A percentile compares a stretch with the other conserved stretches of the same genome.
Conservation (phyloP, 1,140 invertebrate genomes). For the Theocolax elegans region DNA sequence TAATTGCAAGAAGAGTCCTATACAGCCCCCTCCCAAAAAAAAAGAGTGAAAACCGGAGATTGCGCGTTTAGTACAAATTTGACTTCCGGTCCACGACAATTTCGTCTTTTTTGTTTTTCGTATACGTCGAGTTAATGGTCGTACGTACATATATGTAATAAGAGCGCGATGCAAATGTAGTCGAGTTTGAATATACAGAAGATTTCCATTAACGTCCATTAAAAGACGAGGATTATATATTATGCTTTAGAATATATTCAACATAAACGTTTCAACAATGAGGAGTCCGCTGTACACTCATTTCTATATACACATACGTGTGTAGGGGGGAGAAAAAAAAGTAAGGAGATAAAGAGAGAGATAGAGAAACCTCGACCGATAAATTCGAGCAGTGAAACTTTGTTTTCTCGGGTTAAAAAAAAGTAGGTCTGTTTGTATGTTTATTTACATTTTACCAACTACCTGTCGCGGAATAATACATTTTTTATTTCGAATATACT, state of each 20-base stretch:
- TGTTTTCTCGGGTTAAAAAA: not conserved
- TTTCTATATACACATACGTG: no score
- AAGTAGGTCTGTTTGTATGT: slow-evolving; percentile 15
- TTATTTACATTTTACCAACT: not conserved
- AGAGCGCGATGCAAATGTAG: not conserved
- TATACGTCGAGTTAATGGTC: no score
- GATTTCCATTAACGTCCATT: slow-evolving; percentile 29
- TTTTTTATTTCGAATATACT: no score
- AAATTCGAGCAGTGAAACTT: slow-evolving; percentile 30
- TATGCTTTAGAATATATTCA: slow-evolving; percentile 20
- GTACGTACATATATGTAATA: not conserved
- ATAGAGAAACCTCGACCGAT: slow-evolving; percentile 4
- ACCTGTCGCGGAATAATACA: no score
- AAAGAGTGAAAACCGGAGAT: slow-evolving; percentile 23
- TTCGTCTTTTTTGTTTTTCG: no score
- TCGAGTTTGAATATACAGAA: not conserved
- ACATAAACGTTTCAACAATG: slow-evolving; percentile 7
- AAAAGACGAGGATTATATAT: not conserved
- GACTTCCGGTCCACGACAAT: not conserved
- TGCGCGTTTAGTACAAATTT: not conserved
- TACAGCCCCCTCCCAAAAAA: no score
- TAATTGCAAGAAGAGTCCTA: no score
- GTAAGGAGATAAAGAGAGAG: not conserved
- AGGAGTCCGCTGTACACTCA: no score
- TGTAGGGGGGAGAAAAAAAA: no score